Percentiles rank a stretch among this genome's conserved stretches.
phyloP scores from a whole-genome alignment of 1,140 invertebrate species.

The Calephelis nemesis region DNA sequence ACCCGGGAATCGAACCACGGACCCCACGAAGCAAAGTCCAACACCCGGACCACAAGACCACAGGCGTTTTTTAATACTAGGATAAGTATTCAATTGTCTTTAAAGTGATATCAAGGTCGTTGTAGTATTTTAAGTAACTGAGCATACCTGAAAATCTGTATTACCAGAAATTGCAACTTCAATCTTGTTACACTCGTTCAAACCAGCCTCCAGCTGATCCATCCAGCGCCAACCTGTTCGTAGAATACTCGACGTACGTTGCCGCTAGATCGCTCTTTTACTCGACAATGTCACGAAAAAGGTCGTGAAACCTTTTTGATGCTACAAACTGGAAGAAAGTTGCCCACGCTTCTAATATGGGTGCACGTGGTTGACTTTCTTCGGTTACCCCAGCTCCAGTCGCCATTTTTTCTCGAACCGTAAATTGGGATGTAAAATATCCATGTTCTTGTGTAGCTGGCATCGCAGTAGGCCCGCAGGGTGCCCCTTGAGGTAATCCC shows the following conservation, averaged over 20 bases:
- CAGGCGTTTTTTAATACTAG: neutral
- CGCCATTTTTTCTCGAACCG: too few species aligned
- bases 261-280: neutral
- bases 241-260: neutral
- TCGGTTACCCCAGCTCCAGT: too few species aligned
- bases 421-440: too few species aligned
- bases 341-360: too few species aligned
- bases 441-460: constrained; percentile 14
- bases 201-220: neutral
- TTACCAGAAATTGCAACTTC: neutral
- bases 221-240: neutral
- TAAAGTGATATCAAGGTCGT: neutral
- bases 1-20: too few species aligned
- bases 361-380: too few species aligned
- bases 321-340: neutral
- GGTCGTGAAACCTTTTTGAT: neutral
- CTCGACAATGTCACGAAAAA: neutral
- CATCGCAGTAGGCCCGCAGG: constrained; percentile 1
- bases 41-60: too few species aligned
- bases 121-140: neutral
- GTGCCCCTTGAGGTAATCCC: too few species aligned
- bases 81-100: neutral
- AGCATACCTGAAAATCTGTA: neutral
- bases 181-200: neutral
- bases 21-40: too few species aligned